phyloP scores from a whole-genome alignment of 2,113 vertebrate genomes.

The Zosterops japonicus region DNA sequence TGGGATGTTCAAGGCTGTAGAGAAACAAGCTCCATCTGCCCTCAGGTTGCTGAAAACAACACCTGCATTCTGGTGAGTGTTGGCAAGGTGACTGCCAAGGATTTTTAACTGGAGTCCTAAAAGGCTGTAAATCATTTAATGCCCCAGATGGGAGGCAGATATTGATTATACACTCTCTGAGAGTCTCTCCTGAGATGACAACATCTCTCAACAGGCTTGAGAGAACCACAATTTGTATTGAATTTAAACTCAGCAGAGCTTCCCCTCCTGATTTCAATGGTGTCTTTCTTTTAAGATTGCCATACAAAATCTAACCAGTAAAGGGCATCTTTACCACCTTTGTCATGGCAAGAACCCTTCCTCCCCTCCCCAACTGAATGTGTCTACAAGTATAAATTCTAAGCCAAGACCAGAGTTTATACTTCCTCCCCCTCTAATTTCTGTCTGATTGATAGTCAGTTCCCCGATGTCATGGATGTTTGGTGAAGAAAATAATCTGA shows the following conservation, averaged over 20 bases:
- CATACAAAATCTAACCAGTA: constrained; percentile 51
- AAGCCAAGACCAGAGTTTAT: constrained; percentile 32
- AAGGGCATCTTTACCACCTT: constrained; percentile 41
- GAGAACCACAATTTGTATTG: not conserved
- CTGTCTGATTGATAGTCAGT: constrained; percentile 10
- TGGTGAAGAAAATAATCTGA: constrained; percentile 1
- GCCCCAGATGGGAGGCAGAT: not conserved
- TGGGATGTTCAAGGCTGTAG: not conserved
- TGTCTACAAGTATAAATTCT: constrained; percentile 58
- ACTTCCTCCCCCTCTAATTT: constrained; percentile 35
- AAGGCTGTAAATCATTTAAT: not conserved
- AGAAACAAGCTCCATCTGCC: not conserved
- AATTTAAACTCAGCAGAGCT: constrained; percentile 5
- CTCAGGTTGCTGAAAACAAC: not conserved
- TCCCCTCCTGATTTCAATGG: constrained; percentile 66
- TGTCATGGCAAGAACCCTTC: constrained; percentile 61
- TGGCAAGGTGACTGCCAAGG: not conserved
- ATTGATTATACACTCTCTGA: not conserved
- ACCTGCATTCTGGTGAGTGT: not conserved
- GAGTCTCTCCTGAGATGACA: not conserved
- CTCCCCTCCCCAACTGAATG: not conserved
- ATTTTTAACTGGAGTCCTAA: not conserved
- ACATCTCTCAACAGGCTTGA: not conserved
- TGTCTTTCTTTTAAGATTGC: constrained; percentile 61
- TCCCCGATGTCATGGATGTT: constrained; percentile 27